A percentile compares a stretch with the other conserved stretches of the same genome.
phyloP scores from a whole-genome alignment of 1,140 invertebrate species.

The Procambarus virginalis region DNA sequence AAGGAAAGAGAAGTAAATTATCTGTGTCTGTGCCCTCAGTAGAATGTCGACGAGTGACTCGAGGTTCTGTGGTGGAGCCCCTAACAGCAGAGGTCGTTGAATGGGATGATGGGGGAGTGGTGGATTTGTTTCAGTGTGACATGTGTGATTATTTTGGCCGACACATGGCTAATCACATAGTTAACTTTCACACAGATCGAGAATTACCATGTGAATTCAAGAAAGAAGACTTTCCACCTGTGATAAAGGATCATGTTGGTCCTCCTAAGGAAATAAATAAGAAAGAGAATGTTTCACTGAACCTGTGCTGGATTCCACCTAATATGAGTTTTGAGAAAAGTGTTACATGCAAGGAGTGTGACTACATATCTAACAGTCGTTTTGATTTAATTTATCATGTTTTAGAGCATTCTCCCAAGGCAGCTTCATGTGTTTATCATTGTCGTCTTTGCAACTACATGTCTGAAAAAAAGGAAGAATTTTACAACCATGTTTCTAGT shows the following conservation, averaged over 20 bases:
- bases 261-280: slow-evolving; percentile 31
- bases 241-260: slow-evolving; percentile 65
- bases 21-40: background rate
- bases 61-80: slow-evolving; percentile 62
- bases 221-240: slow-evolving; percentile 64
- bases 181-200: slow-evolving; percentile 78
- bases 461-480: slow-evolving; percentile 75
- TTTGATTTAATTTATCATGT: slow-evolving; percentile 71
- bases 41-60: slow-evolving; percentile 60
- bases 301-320: slow-evolving; percentile 70
- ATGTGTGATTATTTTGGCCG: slow-evolving; percentile 79
- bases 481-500: slow-evolving; percentile 82
- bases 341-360: slow-evolving; percentile 70
- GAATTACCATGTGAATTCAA: slow-evolving; percentile 77
- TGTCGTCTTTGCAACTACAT: slow-evolving; percentile 72
- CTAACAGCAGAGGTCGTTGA: slow-evolving; percentile 50
- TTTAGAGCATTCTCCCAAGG: slow-evolving; percentile 65
- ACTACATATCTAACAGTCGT: slow-evolving; percentile 67
- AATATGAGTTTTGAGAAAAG: slow-evolving; percentile 64
- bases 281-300: slow-evolving; percentile 29
- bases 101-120: slow-evolving; percentile 69
- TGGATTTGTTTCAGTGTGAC: slow-evolving; percentile 74
- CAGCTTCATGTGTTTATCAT: slow-evolving; percentile 44
- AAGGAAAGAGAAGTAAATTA: slow-evolving; percentile 34
- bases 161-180: slow-evolving; percentile 81